Evolutionary conservation across 2,888 invertebrate genomes (phyloP).

Genomic region (Caenorhabditis auriculariae): DNA sequence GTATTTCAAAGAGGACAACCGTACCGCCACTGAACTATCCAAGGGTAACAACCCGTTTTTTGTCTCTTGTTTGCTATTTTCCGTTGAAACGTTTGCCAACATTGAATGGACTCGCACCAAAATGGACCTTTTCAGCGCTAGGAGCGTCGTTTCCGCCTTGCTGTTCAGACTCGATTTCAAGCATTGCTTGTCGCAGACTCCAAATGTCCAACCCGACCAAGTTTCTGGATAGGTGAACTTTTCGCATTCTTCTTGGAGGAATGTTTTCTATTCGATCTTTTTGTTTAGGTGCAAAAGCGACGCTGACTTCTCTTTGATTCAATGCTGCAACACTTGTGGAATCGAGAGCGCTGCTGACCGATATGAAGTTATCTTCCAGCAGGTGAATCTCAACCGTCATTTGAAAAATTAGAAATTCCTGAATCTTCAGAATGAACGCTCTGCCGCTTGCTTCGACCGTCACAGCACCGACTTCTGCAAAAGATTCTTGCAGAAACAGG

Average conservation of each 20-base stretch:
- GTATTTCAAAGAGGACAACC: conserved; percentile 12
- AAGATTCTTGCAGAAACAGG: conserved; percentile 44
- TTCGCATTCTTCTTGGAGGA: neutral
- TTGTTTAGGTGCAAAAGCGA: conserved; percentile 36
- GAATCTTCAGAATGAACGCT: conserved; percentile 30
- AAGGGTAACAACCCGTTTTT: neutral
- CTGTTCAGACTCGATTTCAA: conserved; percentile 45
- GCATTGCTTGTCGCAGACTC: conserved; percentile 48
- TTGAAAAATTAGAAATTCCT: neutral
- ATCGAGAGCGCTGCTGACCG: conserved; percentile 46
- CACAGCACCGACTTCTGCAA: conserved; percentile 50
- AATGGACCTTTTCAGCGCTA: conserved; percentile 19
- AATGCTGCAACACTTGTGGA: conserved; percentile 58
- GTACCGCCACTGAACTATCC: too few relatives aligned
- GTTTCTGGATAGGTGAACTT: conserved; percentile 48
- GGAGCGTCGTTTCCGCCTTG: conserved; percentile 46
- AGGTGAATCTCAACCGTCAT: conserved; percentile 27
- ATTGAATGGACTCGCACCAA: neutral
- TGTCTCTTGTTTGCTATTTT: neutral
- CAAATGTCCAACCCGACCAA: conserved; percentile 37
- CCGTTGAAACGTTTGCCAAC: neutral
- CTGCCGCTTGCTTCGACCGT: conserved; percentile 53
- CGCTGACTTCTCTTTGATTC: conserved; percentile 54
- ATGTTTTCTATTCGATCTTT: neutral
- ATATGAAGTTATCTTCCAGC: conserved; percentile 49